phyloP scores from a whole-genome alignment of 2,113 vertebrate species.

The Galeopterus variegatus region DNA sequence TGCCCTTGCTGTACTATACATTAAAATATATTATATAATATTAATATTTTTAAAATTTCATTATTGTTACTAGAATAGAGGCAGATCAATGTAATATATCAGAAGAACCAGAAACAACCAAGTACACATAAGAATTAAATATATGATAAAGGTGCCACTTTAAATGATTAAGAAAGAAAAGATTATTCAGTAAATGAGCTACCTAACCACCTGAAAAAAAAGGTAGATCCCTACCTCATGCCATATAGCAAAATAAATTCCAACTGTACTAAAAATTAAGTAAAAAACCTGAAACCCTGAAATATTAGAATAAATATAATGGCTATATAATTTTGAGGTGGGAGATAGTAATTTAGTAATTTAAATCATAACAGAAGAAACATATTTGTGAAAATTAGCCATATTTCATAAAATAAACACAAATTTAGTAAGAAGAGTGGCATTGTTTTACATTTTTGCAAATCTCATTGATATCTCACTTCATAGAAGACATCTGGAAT shows the following conservation, averaged over 20 bases:
- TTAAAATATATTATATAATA: not conserved
- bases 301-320: constrained; percentile 39
- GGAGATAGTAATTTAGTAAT: constrained; percentile 16
- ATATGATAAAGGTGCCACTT: not conserved
- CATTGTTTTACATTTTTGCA: constrained; percentile 63
- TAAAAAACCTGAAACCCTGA: constrained; percentile 40
- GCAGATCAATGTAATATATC: not conserved
- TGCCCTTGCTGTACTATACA: not conserved
- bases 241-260: constrained; percentile 10
- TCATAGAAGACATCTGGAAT: constrained; percentile 70
- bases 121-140: not conserved
- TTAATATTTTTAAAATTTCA: not conserved
- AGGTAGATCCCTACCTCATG: not conserved
- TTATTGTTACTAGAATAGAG: not conserved
- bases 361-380: constrained; percentile 34
- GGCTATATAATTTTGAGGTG: constrained; percentile 29
- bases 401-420: constrained; percentile 57
- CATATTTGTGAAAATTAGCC: constrained; percentile 32
- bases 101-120: not conserved
- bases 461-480: constrained; percentile 63
- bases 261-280: constrained; percentile 25
- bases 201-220: not conserved
- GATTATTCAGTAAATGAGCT: not conserved
- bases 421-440: constrained; percentile 50
- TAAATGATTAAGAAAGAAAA: constrained; percentile 30